Percentiles rank a stretch among this genome's conserved stretches.
These are phyloP conservation scores for Gasteruption jaculator DNA, from an alignment of 2,888 invertebrate species.

Conservation along the genomic window DNA sequence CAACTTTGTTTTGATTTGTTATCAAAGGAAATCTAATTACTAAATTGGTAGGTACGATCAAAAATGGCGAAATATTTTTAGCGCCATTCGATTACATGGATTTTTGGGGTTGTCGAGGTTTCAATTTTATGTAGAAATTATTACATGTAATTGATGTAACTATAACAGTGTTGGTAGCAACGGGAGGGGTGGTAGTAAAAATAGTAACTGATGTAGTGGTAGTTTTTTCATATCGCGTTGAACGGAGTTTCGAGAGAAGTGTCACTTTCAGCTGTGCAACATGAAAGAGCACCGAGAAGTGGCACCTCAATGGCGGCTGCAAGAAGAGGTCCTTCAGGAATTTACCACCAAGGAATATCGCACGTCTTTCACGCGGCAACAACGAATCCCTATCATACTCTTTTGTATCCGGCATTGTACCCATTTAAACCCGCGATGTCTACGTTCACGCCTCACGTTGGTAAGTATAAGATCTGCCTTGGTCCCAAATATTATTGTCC, in stretches of 20 bases:
- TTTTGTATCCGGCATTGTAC: slow-evolving; percentile 45
- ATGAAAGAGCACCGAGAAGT: slow-evolving; percentile 78
- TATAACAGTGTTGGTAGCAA: too few species aligned
- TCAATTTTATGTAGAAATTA: too few species aligned
- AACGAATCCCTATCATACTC: slow-evolving; percentile 47
- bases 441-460: slow-evolving; percentile 37
- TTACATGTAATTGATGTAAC: too few species aligned
- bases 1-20: too few species aligned
- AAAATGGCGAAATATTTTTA: too few species aligned
- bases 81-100: too few species aligned
- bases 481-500: too few species aligned
- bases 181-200: too few species aligned
- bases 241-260: slow-evolving; percentile 25
- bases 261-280: slow-evolving; percentile 73
- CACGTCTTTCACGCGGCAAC: slow-evolving; percentile 42
- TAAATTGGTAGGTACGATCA: too few species aligned
- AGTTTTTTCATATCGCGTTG: slow-evolving; percentile 18
- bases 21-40: too few species aligned
- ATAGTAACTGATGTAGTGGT: too few species aligned
- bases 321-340: slow-evolving; percentile 49
- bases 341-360: slow-evolving; percentile 48
- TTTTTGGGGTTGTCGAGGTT: too few species aligned
- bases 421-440: slow-evolving; percentile 45
- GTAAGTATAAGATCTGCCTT: slow-evolving; percentile 47
- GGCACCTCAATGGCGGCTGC: slow-evolving; percentile 48